phyloP scores from a whole-genome alignment of 2,888 invertebrate species.

The Apamea epomidion region DNA sequence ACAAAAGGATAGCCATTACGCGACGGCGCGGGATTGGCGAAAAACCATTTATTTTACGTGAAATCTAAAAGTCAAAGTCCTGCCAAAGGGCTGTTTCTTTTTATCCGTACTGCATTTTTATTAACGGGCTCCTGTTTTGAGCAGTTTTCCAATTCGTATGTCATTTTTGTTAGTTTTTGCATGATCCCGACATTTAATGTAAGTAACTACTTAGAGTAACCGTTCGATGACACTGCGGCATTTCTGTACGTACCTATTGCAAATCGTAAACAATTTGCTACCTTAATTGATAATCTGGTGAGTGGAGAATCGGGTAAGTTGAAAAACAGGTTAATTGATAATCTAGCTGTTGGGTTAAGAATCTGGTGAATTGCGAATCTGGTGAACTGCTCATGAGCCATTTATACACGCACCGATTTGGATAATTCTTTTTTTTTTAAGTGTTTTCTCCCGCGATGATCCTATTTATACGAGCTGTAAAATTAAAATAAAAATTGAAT shows the following conservation, averaged over 20 bases:
- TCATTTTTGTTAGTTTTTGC: neutral
- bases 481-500: neutral
- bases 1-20: too few relatives aligned
- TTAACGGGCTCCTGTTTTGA: neutral
- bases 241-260: too few relatives aligned
- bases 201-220: too few relatives aligned
- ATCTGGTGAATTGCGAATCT: too few relatives aligned
- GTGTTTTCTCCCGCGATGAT: neutral
- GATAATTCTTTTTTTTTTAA: neutral
- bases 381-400: too few relatives aligned
- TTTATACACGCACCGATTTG: neutral
- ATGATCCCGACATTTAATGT: neutral
- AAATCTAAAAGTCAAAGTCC: neutral
- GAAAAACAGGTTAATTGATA: too few relatives aligned
- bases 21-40: neutral
- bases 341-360: too few relatives aligned
- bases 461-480: neutral
- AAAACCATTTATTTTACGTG: neutral
- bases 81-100: neutral
- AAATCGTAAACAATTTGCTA: too few relatives aligned
- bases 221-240: too few relatives aligned
- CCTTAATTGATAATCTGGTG: too few relatives aligned
- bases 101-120: neutral
- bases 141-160: neutral
- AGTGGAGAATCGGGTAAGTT: too few relatives aligned